These are phyloP conservation scores for Apodemus speciosus DNA, from an alignment of 2,113 vertebrate species.

Conservation along the genomic window DNA sequence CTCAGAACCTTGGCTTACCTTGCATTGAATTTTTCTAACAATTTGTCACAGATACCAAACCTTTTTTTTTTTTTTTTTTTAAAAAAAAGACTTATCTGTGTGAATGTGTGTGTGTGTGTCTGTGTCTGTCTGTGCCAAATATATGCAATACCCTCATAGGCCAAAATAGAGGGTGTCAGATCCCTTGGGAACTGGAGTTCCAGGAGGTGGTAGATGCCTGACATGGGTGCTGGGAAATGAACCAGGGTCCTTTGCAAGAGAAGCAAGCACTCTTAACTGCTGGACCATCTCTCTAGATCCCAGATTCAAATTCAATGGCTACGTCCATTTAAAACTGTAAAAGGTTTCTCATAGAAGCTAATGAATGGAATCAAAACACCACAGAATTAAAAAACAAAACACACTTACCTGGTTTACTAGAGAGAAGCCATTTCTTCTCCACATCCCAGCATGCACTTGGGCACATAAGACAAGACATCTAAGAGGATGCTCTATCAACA, in stretches of 20 bases:
- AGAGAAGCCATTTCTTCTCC: constrained; percentile 98
- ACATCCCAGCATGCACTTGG: constrained; percentile 99
- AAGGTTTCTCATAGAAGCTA: background rate
- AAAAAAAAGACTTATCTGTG: background rate
- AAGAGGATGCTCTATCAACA: constrained; percentile 96
- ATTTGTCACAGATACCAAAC: constrained; percentile 20
- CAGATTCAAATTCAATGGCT: background rate
- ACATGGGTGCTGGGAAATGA: background rate
- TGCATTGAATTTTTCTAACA: background rate
- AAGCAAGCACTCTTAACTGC: background rate
- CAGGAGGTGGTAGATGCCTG: background rate
- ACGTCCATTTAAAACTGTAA: constrained; percentile 24
- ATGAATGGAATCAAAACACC: constrained; percentile 32
- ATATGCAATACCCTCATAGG: background rate
- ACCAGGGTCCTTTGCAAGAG: background rate
- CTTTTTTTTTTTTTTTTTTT: too few species aligned
- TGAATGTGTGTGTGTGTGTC: background rate
- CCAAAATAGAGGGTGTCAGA: background rate
- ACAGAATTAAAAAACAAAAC: background rate
- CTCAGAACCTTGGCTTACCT: constrained; percentile 7
- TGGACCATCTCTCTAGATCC: background rate
- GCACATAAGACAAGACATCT: constrained; percentile 97
- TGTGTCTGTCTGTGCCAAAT: background rate
- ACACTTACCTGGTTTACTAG: constrained; percentile 95
- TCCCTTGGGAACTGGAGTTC: background rate